Base-by-base conservation (phyloP, 53 echinoderm and acorn worm genomes). In the Actinopyga echinites region DNA sequence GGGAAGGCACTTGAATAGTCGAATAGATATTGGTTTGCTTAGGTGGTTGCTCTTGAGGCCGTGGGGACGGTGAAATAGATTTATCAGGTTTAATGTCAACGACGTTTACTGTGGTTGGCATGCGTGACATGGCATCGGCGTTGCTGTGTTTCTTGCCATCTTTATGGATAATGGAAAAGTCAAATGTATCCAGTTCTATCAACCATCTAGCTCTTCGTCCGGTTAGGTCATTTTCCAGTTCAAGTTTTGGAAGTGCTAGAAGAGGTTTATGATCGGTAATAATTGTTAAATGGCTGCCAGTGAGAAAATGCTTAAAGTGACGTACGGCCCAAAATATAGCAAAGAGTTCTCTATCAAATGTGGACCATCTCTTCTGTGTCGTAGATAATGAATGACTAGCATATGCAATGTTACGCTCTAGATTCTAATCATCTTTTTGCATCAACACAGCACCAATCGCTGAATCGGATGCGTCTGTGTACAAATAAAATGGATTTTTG, bases 241-340 rank as follows among this genome's bases (percentile, higher is more conserved):
- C 11, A 12, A 58, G 19, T 29, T 30, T 57, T 24, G 31, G 21
- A 10, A 69, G 1, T 6, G 30, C 56, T n/a, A 69, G 21, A 2
- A 69, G 56, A 10, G 69, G 69, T 45, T 67, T 45, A 30, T 69
- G 69, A 53, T 83, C 84, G 30, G 84, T 83, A 17, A 69, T 23
- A 6, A 69, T 30, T 28, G 68, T 45, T 10, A 69, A 45, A 49
- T 3, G 5, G 3, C 36, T 28, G 11, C 11, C 31, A 9, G 36
- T 30, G 7, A 83, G 71, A 22, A 69, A 83, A 55, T 67, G 84
- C 20, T 35, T 38, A 22, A 82, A 82, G 22, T 26, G 33, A 19
- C 64, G 26, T 20, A 82, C 24, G 33, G 64, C 35, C 32, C 62
- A 60, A 8, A 82, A 38, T 44, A 82, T 64, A 20, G 82, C 62